Percentiles rank a stretch among this genome's conserved stretches.
These are phyloP conservation scores for Spongia lamella DNA, from an alignment of 37 sponge, comb jelly and placozoan genomes.

Conservation along the genomic window DNA sequence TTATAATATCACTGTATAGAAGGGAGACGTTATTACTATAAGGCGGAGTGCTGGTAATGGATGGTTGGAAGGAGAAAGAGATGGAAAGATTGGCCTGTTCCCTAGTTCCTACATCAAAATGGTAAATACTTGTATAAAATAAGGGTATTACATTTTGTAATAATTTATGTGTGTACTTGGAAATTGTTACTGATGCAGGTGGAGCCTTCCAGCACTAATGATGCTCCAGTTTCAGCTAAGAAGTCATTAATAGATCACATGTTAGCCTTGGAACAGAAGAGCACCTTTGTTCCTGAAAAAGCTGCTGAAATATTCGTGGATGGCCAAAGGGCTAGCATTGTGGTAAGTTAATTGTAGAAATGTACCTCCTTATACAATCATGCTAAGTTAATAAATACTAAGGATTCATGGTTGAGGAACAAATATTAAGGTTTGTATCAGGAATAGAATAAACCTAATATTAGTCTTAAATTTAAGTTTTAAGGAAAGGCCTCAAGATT, in stretches of 20 bases:
- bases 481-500: too few species aligned
- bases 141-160: too few species aligned
- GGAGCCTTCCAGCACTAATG: too few species aligned
- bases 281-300: conserved; percentile 44
- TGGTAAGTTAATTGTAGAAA: conserved; percentile 33
- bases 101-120: conserved; percentile 66
- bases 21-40: conserved; percentile 69
- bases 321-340: conserved; percentile 27
- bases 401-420: too few species aligned
- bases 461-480: too few species aligned
- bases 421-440: too few species aligned
- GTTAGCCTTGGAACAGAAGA: conserved; percentile 26
- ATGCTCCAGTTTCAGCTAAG: conserved; percentile 11
- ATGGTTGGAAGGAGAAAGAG: conserved; percentile 78
- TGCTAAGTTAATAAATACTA: too few species aligned
- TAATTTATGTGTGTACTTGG: too few species aligned
- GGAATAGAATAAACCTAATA: too few species aligned
- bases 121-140: conserved; percentile 22
- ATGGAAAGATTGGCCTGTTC: conserved; percentile 70
- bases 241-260: conserved; percentile 68
- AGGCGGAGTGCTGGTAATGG: conserved; percentile 68
- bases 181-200: too few species aligned
- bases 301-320: conserved; percentile 60
- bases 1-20: conserved; percentile 39
- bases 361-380: too few species aligned